phyloP scores from a whole-genome alignment of 2,797 vertebrate species.

The Neopelma chrysocephalum region DNA sequence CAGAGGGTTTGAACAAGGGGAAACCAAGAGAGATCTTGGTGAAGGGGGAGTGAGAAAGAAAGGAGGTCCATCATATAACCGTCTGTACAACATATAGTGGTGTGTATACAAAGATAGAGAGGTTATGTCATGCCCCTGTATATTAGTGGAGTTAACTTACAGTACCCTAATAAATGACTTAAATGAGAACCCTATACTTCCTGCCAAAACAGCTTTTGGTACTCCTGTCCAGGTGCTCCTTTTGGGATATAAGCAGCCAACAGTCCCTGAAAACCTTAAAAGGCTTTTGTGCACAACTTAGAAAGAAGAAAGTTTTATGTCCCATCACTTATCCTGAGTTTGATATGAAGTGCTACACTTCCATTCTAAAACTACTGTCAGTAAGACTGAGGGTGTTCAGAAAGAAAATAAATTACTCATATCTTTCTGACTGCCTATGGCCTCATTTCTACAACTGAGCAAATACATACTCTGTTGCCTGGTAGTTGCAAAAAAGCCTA shows the following conservation, averaged over 20 bases:
- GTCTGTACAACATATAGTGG: neutral
- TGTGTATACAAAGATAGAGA: neutral
- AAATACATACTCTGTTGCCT: constrained; percentile 39
- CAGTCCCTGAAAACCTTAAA: neutral
- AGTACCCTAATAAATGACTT: neutral
- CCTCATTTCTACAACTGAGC: constrained; percentile 3
- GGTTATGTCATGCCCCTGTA: neutral
- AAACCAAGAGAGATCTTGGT: neutral
- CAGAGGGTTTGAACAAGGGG: neutral
- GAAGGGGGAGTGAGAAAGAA: neutral
- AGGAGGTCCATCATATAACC: neutral
- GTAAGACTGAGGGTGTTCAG: neutral
- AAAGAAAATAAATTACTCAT: neutral
- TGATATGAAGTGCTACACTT: neutral
- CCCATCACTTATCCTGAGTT: neutral
- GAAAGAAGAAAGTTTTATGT: neutral
- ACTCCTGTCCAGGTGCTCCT: neutral
- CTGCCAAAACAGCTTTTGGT: neutral
- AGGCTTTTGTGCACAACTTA: neutral
- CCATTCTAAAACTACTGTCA: neutral
- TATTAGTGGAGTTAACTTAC: neutral
- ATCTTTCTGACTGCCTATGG: neutral
- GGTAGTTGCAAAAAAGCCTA: constrained; percentile 32
- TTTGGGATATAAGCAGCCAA: neutral
- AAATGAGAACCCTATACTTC: neutral